Base-by-base conservation (phyloP, 2,888 invertebrate genomes). In the Synanthedon formicaeformis region DNA sequence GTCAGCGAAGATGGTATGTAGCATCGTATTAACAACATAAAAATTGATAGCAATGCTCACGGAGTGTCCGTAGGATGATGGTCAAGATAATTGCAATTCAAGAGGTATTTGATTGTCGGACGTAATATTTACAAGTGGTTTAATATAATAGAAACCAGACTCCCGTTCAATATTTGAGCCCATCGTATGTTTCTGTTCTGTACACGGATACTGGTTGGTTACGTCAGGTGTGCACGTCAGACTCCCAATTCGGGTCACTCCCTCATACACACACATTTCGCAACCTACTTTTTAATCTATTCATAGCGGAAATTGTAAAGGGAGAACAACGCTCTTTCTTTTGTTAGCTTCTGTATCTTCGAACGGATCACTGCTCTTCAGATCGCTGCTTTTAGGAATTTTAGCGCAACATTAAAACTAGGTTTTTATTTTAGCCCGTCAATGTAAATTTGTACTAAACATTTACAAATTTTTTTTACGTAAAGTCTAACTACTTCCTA, bases 151-250 rank as follows among this genome's bases (percentile, higher is more conserved):
- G 16, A 50, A 50, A 50, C 49, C 49, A 50, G 50, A 50, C 18
- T 10, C 34, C 34, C n/a, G 12, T 13, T 50, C 50, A 50, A 12
- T 50, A 12, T 70, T 67, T 71, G 74, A 68, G 66, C 61, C 61
- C 71, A 71, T 71, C 67, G 65, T 27, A 4, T 63, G 63, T 61
- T 62, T 63, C 34, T 34, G 34, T 34, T 34, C 2, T 34, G 10
- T 34, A 34, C 34, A 34, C 34, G 60, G 60, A 64, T 77, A 71
- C 71, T 70, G 69, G 65, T 59, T 60, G 59, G 62, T 82, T 76
- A 82, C 83, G 78, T 84, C 78, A 80, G 67, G 67, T 64, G 61
- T 66, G 62, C 63, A 71, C 84, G 84, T 85, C 84, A 85, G 69
- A 63, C 65, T 57, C 61, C 64, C 74, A 83, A 45, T 82, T 81